These are phyloP conservation scores for Eilema caniola DNA, from an alignment of 2,888 invertebrate species.

Conservation along the genomic window DNA sequence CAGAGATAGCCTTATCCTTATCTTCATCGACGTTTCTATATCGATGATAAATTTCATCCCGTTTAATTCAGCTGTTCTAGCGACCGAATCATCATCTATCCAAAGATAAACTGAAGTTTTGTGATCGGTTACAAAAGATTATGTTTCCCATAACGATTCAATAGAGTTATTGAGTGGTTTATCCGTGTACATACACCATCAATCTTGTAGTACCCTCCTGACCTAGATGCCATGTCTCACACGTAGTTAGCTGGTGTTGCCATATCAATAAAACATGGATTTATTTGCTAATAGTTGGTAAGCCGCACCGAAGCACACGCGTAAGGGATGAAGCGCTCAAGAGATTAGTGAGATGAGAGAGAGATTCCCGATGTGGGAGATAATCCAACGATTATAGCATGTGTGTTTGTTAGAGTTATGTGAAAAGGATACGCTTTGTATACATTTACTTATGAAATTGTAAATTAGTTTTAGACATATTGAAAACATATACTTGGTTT, in stretches of 20 bases:
- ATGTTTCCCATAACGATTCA: neutral
- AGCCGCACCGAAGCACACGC: neutral
- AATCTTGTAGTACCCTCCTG: constrained; percentile 21
- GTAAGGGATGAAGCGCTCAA: neutral
- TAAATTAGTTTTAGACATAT: too few relatives aligned
- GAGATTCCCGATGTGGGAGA: neutral
- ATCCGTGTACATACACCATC: constrained; percentile 19
- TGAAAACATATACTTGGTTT: too few relatives aligned
- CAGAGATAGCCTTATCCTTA: too few relatives aligned
- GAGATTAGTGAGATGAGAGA: constrained; percentile 16
- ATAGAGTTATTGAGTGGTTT: constrained; percentile 3
- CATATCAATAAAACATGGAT: constrained; percentile 23
- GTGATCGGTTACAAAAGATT: neutral
- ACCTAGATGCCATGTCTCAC: constrained; percentile 34
- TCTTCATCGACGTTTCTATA: neutral
- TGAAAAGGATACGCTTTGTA: too few relatives aligned
- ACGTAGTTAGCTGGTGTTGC: constrained; percentile 32
- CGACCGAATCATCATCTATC: neutral
- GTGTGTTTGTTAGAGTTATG: neutral
- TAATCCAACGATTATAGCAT: neutral
- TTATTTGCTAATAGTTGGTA: constrained; percentile 8
- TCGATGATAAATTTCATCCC: neutral
- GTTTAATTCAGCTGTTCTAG: neutral
- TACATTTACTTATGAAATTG: too few relatives aligned
- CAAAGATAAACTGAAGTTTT: neutral